Percentiles rank a stretch among this genome's conserved stretches.
phyloP scores from a whole-genome alignment of 2,113 vertebrate species.

The Crotalus viridis region DNA sequence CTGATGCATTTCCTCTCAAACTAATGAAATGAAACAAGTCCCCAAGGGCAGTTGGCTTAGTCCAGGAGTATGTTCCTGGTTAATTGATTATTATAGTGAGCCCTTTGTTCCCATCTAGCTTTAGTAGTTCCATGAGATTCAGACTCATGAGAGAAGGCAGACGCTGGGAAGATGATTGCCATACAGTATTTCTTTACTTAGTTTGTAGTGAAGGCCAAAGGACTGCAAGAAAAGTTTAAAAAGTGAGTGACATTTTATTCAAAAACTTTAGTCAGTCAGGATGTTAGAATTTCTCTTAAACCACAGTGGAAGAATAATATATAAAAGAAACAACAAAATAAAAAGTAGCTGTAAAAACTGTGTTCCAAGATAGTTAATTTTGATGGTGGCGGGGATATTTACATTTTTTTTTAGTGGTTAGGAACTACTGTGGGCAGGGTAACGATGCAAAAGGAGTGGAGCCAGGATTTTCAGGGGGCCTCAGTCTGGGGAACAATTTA shows the following conservation, averaged over 20 bases:
- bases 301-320: not conserved
- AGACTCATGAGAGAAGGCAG: slow-evolving; percentile 29
- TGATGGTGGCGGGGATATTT: not conserved
- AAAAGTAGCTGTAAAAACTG: not conserved
- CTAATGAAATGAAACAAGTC: slow-evolving; percentile 66
- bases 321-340: not conserved
- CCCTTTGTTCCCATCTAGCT: slow-evolving; percentile 58
- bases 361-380: not conserved
- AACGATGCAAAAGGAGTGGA: not conserved
- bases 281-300: not conserved
- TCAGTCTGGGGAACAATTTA: not conserved
- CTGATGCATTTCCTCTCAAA: slow-evolving; percentile 56
- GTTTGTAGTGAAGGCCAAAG: slow-evolving; percentile 22
- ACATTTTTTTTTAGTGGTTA: not conserved
- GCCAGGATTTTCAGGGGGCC: not conserved
- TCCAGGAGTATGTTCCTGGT: slow-evolving; percentile 37
- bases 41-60: slow-evolving; percentile 31
- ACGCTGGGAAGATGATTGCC: not conserved
- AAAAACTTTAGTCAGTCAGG: not conserved
- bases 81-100: slow-evolving; percentile 52
- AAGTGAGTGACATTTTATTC: slow-evolving; percentile 9
- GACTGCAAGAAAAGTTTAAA: not conserved
- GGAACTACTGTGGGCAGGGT: not conserved
- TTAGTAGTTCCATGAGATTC: slow-evolving; percentile 33
- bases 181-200: slow-evolving; percentile 15